phyloP scores from a whole-genome alignment of 2,797 vertebrate species.

The Pyrocephalus nanus region DNA sequence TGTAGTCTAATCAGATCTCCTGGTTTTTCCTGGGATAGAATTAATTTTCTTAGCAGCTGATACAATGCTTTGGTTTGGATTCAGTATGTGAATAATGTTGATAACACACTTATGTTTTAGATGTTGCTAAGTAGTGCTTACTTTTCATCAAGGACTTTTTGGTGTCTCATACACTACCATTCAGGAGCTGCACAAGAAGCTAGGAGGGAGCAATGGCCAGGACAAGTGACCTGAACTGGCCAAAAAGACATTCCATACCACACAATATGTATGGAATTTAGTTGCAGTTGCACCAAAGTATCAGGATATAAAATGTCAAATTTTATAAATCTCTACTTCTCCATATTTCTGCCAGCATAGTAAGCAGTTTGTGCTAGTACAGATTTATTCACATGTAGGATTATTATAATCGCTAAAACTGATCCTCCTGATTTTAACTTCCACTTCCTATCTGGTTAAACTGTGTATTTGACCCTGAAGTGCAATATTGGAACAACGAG shows the following conservation, averaged over 20 bases:
- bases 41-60: not conserved
- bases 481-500: not conserved
- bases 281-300: not conserved
- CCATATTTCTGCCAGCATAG: not conserved
- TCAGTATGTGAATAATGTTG: not conserved
- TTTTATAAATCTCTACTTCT: not conserved
- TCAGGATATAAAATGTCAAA: not conserved
- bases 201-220: not conserved
- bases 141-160: not conserved
- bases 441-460: not conserved
- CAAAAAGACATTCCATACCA: not conserved
- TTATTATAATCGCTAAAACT: not conserved
- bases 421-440: not conserved
- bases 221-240: not conserved
- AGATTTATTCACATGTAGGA: not conserved
- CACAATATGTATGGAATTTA: accelerated
- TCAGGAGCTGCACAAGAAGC: not conserved
- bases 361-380: not conserved
- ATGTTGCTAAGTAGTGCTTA: not conserved
- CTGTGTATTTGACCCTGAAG: not conserved
- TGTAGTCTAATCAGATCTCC: not conserved
- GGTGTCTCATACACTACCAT: not conserved
- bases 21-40: not conserved
- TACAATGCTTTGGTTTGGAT: not conserved
- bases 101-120: not conserved